A percentile compares a stretch with the other conserved stretches of the same genome.
Evolutionary conservation across 1,140 invertebrate species (phyloP).

Genomic region (Cephus cinctus): DNA sequence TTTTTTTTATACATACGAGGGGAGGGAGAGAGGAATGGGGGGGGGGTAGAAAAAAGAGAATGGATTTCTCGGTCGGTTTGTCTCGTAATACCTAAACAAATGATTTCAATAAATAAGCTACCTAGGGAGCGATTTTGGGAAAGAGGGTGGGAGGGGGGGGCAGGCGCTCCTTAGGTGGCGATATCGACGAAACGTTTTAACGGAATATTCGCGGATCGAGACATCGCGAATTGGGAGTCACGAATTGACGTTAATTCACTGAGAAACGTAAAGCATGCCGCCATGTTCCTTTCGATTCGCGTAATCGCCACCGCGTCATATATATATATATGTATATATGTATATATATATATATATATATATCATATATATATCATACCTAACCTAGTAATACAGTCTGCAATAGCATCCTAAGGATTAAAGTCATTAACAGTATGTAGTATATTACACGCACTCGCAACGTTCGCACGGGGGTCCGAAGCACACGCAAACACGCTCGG

Average conservation of each 20-base stretch:
- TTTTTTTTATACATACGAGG: slow-evolving; percentile 17
- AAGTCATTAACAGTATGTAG: slow-evolving; percentile 42
- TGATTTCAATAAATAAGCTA: slow-evolving; percentile 54
- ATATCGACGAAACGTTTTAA: slow-evolving; percentile 19
- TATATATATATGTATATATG: too few relatives aligned
- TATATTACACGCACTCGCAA: slow-evolving; percentile 50
- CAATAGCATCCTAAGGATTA: slow-evolving; percentile 49
- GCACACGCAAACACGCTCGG: slow-evolving; percentile 24
- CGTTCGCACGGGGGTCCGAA: slow-evolving; percentile 15
- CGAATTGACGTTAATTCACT: slow-evolving; percentile 2
- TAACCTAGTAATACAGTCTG: slow-evolving; percentile 56
- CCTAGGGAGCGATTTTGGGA: slow-evolving; percentile 39
- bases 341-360: too few relatives aligned
- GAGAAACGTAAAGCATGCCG: not conserved
- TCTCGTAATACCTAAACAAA: slow-evolving; percentile 38
- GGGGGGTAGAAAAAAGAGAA: not conserved
- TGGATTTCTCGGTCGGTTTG: slow-evolving; percentile 28
- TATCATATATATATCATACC: too few relatives aligned
- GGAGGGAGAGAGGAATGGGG: slow-evolving; percentile 16
- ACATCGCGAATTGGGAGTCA: slow-evolving; percentile 2
- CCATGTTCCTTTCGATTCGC: slow-evolving; percentile 18
- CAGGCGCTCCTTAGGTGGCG: slow-evolving; percentile 30
- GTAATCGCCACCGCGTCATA: slow-evolving; percentile 41
- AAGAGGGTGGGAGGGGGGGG: slow-evolving; percentile 12
- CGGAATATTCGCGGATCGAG: not conserved